Conservation (phyloP, 2,113 vertebrate species). For the Zosterops japonicus region DNA sequence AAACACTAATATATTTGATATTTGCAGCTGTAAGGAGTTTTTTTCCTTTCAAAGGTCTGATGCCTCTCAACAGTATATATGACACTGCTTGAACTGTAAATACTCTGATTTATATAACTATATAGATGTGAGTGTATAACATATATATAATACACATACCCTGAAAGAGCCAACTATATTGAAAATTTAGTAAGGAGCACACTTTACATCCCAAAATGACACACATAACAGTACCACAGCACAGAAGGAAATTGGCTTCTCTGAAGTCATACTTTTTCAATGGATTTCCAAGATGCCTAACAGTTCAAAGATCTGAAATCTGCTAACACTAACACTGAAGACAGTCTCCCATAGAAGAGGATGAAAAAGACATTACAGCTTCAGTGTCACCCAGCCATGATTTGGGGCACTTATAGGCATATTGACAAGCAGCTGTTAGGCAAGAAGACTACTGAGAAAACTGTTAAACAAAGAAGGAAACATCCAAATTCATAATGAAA, state of each 20-base stretch:
- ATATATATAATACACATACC: rapidly evolving
- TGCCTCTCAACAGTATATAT: neutral
- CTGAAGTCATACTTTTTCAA: neutral
- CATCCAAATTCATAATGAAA: neutral
- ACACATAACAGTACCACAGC: neutral
- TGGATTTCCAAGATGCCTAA: neutral
- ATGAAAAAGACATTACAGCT: neutral
- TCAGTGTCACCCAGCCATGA: neutral
- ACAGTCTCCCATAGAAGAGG: neutral
- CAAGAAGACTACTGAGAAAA: neutral
- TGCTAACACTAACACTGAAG: neutral
- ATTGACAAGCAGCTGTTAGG: neutral
- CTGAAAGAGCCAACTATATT: neutral
- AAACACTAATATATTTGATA: neutral
- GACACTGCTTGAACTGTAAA: neutral
- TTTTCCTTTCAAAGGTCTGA: neutral
- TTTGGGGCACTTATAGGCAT: neutral
- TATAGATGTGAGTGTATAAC: neutral
- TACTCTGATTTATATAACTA: neutral
- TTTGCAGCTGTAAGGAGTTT: neutral
- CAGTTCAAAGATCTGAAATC: neutral
- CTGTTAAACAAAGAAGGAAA: neutral
- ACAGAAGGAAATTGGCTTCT: neutral
- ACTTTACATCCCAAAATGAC: neutral
- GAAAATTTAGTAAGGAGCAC: neutral